These are phyloP conservation scores for Turritopsis rubra DNA, from an alignment of 30 jellyfish, hydroid and myxozoan species.

Conservation along the genomic window DNA sequence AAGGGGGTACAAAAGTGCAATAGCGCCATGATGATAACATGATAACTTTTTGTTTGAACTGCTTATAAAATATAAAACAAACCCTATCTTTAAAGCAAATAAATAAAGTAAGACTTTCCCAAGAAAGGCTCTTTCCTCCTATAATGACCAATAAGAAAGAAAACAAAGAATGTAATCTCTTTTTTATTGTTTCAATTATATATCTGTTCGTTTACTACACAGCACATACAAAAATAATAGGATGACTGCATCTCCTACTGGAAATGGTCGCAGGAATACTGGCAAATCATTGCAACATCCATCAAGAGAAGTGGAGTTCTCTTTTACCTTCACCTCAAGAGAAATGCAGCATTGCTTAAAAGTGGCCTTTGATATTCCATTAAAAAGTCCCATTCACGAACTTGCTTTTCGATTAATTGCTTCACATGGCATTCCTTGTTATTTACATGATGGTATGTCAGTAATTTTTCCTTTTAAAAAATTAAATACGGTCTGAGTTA, in stretches of 20 bases:
- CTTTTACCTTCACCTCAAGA: not conserved
- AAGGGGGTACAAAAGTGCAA: too few relatives aligned
- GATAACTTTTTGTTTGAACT: too few relatives aligned
- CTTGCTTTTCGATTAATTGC: constrained; percentile 55
- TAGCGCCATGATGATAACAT: too few relatives aligned
- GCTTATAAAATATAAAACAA: too few relatives aligned
- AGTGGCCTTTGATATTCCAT: constrained; percentile 56
- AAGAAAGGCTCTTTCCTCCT: too few relatives aligned
- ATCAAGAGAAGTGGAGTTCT: not conserved
- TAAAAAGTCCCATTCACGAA: constrained; percentile 51
- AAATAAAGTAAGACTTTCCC: too few relatives aligned
- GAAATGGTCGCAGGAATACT: not conserved
- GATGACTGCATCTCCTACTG: not conserved
- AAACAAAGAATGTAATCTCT: too few relatives aligned
- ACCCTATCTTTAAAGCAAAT: too few relatives aligned
- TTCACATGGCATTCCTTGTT: constrained; percentile 68
- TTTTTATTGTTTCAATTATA: too few relatives aligned
- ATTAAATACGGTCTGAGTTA: not conserved
- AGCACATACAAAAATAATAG: not conserved
- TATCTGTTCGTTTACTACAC: not conserved
- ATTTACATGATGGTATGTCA: constrained; percentile 77
- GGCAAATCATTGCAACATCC: not conserved
- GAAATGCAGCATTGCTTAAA: constrained; percentile 57
- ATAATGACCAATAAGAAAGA: too few relatives aligned
- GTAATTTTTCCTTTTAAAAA: too few relatives aligned